phyloP scores from a whole-genome alignment of 2,113 vertebrate genomes.

The Myanophis thanlyinensis region DNA sequence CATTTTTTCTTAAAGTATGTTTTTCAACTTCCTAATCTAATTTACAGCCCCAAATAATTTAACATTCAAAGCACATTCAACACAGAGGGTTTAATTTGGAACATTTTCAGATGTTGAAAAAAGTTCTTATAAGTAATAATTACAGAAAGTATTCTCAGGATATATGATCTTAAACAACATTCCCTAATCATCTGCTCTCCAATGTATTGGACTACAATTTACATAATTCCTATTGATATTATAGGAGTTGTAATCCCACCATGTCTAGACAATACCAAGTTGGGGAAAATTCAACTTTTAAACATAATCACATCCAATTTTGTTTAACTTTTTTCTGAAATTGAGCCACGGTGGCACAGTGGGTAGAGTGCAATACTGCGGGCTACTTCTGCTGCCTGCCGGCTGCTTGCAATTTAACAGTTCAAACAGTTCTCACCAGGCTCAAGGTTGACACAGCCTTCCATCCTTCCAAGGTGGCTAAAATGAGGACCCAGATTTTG shows the following conservation, averaged over 20 bases:
- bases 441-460: too few species aligned
- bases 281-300: not conserved
- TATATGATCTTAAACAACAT: not conserved
- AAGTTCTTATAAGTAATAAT: not conserved
- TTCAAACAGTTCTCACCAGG: too few species aligned
- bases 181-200: not conserved
- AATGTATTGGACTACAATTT: not conserved
- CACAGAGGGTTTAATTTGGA: not conserved
- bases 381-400: too few species aligned
- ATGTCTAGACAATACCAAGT: not conserved
- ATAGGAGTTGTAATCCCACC: not conserved
- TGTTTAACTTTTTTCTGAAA: not conserved
- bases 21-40: not conserved
- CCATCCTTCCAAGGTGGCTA: too few species aligned
- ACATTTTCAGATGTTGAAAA: not conserved
- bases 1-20: not conserved
- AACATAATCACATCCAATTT: not conserved
- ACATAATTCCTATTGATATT: not conserved
- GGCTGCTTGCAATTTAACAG: too few species aligned
- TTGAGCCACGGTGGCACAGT: too few species aligned
- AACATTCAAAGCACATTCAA: not conserved
- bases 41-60: not conserved
- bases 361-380: too few species aligned
- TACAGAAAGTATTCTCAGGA: not conserved
- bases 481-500: too few species aligned